phyloP scores from a whole-genome alignment of 2,797 vertebrate species.

The Mallotus villosus region DNA sequence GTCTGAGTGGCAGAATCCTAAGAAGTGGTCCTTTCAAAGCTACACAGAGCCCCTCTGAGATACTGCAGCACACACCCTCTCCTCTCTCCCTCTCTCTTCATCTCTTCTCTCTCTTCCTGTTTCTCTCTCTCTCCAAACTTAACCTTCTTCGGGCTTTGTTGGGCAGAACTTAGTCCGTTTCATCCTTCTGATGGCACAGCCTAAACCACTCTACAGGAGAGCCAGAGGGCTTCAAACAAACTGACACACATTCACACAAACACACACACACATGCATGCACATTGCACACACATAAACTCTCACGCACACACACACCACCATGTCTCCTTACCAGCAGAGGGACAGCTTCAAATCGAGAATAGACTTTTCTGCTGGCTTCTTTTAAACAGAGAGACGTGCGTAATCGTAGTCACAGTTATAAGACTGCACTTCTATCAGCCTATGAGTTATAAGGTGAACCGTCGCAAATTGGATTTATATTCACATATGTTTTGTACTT shows the following conservation, averaged over 20 bases:
- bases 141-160: slow-evolving; percentile 37
- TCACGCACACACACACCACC: slow-evolving; percentile 11
- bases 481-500: no score
- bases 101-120: not conserved
- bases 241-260: not conserved
- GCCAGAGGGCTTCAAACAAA: slow-evolving; percentile 47
- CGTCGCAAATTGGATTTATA: no score
- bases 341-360: slow-evolving; percentile 60
- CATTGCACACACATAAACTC: not conserved
- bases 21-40: not conserved
- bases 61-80: not conserved
- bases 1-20: not conserved
- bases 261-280: slow-evolving; percentile 3
- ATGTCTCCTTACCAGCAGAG: slow-evolving; percentile 52
- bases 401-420: not conserved
- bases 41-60: not conserved
- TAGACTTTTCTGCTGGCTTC: slow-evolving; percentile 52
- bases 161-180: slow-evolving; percentile 28
- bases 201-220: slow-evolving; percentile 60
- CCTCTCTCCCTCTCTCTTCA: not conserved
- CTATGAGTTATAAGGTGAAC: no score
- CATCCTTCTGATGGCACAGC: slow-evolving; percentile 38
- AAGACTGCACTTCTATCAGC: no score
- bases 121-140: slow-evolving; percentile 24
- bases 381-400: slow-evolving; percentile 49